Evolutionary conservation across 2,888 invertebrate genomes (phyloP).

Genomic region (Nomada lathburiana): DNA sequence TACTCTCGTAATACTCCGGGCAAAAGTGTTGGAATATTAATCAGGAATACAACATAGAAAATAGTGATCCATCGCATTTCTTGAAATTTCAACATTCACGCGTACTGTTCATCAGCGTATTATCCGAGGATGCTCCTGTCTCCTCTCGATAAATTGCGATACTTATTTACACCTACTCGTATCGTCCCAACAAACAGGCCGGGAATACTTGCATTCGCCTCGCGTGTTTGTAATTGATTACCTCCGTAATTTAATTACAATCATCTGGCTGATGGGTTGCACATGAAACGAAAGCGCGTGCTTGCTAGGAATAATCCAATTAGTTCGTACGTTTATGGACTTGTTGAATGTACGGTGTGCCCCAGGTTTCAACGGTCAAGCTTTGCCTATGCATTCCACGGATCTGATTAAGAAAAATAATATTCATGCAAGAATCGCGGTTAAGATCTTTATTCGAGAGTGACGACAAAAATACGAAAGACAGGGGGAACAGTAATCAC

Average conservation of each 20-base stretch:
- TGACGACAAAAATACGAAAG: no score
- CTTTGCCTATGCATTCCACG: no score
- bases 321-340: conserved; percentile 25
- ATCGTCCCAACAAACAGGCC: conserved; percentile 16
- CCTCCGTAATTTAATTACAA: conserved; percentile 58
- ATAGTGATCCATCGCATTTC: conserved; percentile 16
- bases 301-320: conserved; percentile 18
- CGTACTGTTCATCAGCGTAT: not conserved
- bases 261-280: conserved; percentile 27
- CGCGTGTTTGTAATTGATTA: conserved; percentile 58
- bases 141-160: conserved; percentile 47
- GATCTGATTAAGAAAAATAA: no score
- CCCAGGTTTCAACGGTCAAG: no score
- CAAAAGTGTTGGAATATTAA: conserved; percentile 1
- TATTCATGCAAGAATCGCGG: no score
- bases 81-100: conserved; percentile 33
- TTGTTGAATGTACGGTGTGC: not conserved
- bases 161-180: conserved; percentile 42
- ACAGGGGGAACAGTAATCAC: no score
- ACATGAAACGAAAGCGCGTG: conserved; percentile 27
- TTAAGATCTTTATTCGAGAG: no score
- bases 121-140: conserved; percentile 16
- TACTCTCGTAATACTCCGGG: not conserved
- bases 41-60: not conserved
- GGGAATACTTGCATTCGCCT: conserved; percentile 9